Base-by-base conservation (phyloP, 2,888 invertebrate species). In the Phalangium opilio region DNA sequence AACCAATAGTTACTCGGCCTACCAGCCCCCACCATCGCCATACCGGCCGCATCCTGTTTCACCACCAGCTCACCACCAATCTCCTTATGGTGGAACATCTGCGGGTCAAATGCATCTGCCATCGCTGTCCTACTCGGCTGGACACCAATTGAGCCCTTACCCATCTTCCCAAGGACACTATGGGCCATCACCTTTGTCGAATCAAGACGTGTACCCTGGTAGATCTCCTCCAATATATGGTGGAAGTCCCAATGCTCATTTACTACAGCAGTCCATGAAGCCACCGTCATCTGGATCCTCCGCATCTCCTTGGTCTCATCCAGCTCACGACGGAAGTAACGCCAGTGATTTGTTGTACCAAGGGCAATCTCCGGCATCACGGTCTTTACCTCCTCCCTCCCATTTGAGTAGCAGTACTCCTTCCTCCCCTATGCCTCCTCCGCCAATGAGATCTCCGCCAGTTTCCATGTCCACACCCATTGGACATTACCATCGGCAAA, bases 1-100 rank as follows among this genome's bases (percentile, higher is more conserved):
- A 34, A 47, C 50, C 12, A 48, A 47, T 50, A 49, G 50, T 32
- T 53, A 53, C 41, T 47, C 53, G 20, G 49, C 53, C n/a, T 53
- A 53, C 41, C 53, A 53, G 41, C 50, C 53, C 5, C 50, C 53
- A 27, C 27, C 27, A 12, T 53, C 51, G 4, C 51, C 53, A 1
- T 51, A 51, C 43, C 17, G 50, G 19, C 50, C 53, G 17, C 53
- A 51, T 17, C 50, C 53, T 3, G 49, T 51, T 1, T 49, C 51
- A 3, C 53, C 53, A 5, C 52, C 52, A 11, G 52, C 52, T 11
- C 52, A 52, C n/a, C 50, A 50, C 3, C 53, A 53, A 27, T 27
- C 27, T 21, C 53, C 50, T 33, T 53, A 53, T 19, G 49, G 50
- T 7, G 47, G 43, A 8, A 50, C 50, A n/a, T 43, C 48, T 8